Percentiles rank a stretch among this genome's conserved stretches.
Conservation (phyloP, 1,140 invertebrate species). For the Hestina assimilis region DNA sequence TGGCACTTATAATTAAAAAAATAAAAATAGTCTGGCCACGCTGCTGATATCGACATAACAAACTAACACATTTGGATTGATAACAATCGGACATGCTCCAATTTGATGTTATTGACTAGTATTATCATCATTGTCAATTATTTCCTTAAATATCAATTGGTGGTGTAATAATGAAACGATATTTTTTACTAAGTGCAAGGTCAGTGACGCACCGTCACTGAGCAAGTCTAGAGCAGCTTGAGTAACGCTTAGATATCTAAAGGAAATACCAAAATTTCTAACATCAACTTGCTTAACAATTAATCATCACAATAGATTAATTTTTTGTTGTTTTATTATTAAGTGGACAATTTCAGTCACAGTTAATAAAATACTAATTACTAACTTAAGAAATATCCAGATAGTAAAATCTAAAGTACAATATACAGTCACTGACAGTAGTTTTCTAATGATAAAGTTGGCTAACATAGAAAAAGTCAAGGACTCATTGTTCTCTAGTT, state of each 20-base stretch:
- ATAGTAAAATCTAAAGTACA: background rate
- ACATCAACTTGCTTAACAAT: too few relatives aligned
- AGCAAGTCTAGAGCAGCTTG: slow-evolving; percentile 44
- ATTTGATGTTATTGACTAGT: slow-evolving; percentile 35
- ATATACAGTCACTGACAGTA: background rate
- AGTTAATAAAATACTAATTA: background rate
- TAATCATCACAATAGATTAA: too few relatives aligned
- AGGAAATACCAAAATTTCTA: slow-evolving; percentile 19
- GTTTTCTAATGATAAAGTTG: background rate
- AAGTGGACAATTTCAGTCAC: background rate
- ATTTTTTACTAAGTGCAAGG: slow-evolving; percentile 19
- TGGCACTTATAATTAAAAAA: background rate
- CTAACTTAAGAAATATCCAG: background rate
- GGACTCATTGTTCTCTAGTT: too few relatives aligned
- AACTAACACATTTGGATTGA: slow-evolving; percentile 25
- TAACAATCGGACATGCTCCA: slow-evolving; percentile 37
- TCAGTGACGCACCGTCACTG: slow-evolving; percentile 20
- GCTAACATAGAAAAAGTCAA: too few relatives aligned
- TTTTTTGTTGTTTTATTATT: background rate
- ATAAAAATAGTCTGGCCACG: background rate
- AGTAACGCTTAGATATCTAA: slow-evolving; percentile 41
- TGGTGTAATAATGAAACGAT: slow-evolving; percentile 10
- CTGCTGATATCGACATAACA: background rate
- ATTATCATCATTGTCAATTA: slow-evolving; percentile 31
- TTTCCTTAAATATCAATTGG: slow-evolving; percentile 28